Evolutionary conservation across 2,888 invertebrate genomes (phyloP).

Genomic region (Drosophila koepferae): DNA sequence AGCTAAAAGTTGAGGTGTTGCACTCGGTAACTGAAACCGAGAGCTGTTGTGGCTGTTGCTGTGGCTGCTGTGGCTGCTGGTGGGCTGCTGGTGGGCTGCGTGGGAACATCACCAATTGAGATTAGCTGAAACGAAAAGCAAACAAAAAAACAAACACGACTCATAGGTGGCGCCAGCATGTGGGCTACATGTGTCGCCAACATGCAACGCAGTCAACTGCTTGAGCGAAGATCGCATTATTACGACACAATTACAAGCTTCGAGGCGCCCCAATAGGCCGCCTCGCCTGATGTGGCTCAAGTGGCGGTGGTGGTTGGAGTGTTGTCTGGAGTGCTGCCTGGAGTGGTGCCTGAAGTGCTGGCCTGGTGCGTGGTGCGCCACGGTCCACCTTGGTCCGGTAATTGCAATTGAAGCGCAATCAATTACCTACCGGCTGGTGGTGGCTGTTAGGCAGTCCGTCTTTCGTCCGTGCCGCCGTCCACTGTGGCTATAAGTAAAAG

Average conservation of each 20-base stretch:
- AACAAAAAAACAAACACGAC: conserved; percentile 34
- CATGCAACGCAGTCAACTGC: conserved; percentile 35
- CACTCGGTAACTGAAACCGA: conserved; percentile 37
- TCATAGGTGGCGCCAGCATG: conserved; percentile 71
- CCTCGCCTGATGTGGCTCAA: conserved; percentile 6
- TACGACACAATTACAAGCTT: conserved; percentile 78
- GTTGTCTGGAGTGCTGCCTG: conserved; percentile 6
- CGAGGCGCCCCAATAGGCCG: conserved; percentile 31
- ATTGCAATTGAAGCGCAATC: conserved; percentile 81
- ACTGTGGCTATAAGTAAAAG: conserved; percentile 51
- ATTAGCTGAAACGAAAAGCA: conserved; percentile 34
- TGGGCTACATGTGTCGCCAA: conserved; percentile 65
- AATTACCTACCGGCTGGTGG: conserved; percentile 83
- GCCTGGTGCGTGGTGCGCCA: conserved; percentile 12
- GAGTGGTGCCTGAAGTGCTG: conserved; percentile 9
- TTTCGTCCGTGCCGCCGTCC: conserved; percentile 6
- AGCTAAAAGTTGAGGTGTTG: conserved; percentile 68
- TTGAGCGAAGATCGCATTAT: conserved; percentile 62
- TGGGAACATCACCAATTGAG: conserved; percentile 61
- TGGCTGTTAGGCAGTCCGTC: conserved; percentile 42
- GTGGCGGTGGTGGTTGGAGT: conserved; percentile 4
- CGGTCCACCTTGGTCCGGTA: conserved; percentile 58
- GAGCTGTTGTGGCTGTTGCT: conserved; percentile 16
- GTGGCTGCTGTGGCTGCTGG: conserved; percentile 9
- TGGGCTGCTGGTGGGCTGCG: conserved; percentile 49